Percentiles rank a stretch among this genome's conserved stretches.
These are phyloP conservation scores for Orchesella flavescens DNA, from an alignment of 2,888 invertebrate genomes.

Conservation along the genomic window DNA sequence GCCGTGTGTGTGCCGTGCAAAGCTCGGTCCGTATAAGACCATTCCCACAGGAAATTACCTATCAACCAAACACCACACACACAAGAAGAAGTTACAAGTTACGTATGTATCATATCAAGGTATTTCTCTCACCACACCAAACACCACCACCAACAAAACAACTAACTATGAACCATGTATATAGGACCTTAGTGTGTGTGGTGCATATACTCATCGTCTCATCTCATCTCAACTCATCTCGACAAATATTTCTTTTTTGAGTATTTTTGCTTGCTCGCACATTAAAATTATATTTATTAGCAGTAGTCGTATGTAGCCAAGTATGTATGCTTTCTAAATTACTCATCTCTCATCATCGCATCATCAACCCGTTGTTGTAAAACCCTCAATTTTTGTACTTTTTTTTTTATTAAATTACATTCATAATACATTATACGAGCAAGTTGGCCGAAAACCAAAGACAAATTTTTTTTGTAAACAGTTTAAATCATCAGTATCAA, in stretches of 20 bases:
- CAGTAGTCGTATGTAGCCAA: constrained; percentile 2
- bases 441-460: constrained; percentile 59
- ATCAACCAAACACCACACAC: constrained; percentile 43
- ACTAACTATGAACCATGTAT: no score
- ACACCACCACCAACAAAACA: no score
- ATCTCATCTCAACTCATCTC: no score
- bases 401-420: neutral
- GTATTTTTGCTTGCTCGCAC: no score
- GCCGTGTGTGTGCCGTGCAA: constrained; percentile 17
- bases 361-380: constrained; percentile 7
- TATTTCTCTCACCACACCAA: no score
- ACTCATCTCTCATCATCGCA: constrained; percentile 45
- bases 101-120: neutral
- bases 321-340: constrained; percentile 59
- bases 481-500: constrained; percentile 1
- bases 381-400: constrained; percentile 26
- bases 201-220: no score
- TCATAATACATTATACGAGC: neutral
- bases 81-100: neutral
- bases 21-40: constrained; percentile 9
- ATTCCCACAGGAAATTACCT: constrained; percentile 64
- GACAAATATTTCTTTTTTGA: no score
- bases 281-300: neutral
- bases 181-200: no score
- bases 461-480: constrained; percentile 4